Evolutionary conservation across 2,888 invertebrate genomes (phyloP).

Genomic region (Chrysotoxum bicinctum): DNA sequence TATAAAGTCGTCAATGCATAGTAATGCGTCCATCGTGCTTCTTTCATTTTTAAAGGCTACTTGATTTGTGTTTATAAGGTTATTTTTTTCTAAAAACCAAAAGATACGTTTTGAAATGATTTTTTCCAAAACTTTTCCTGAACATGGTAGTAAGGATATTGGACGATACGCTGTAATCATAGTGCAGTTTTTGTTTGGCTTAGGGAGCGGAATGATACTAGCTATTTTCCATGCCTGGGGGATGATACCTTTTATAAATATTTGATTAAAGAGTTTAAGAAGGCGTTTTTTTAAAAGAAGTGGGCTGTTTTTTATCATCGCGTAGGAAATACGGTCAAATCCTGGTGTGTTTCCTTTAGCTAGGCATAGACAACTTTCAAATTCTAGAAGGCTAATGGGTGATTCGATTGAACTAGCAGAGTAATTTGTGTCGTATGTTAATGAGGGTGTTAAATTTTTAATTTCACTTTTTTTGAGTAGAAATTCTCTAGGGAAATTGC

Average conservation of each 20-base stretch:
- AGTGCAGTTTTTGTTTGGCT: conserved; percentile 1
- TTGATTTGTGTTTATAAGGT: no score
- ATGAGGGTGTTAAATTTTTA: neutral
- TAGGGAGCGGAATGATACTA: neutral
- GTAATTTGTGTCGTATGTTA: neutral
- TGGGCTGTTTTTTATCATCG: neutral
- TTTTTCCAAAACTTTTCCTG: conserved; percentile 6
- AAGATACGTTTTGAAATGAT: neutral
- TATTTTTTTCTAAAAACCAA: neutral
- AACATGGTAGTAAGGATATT: conserved; percentile 9
- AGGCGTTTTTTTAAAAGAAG: neutral
- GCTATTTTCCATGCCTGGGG: conserved; percentile 20
- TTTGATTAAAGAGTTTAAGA: neutral
- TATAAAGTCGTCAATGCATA: neutral
- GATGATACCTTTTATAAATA: conserved; percentile 4
- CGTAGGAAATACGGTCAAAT: neutral
- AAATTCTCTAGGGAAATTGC: no score
- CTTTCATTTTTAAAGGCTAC: no score
- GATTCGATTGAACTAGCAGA: neutral
- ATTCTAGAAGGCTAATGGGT: neutral
- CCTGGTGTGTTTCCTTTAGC: conserved; percentile 1
- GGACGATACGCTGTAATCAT: conserved; percentile 1
- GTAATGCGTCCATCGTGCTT: neutral
- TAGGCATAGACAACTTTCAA: neutral
- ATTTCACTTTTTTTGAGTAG: neutral